A percentile compares a stretch with the other conserved stretches of the same genome.
Evolutionary conservation across 1,140 invertebrate species (phyloP).

Genomic region (Cherax quadricarinatus): DNA sequence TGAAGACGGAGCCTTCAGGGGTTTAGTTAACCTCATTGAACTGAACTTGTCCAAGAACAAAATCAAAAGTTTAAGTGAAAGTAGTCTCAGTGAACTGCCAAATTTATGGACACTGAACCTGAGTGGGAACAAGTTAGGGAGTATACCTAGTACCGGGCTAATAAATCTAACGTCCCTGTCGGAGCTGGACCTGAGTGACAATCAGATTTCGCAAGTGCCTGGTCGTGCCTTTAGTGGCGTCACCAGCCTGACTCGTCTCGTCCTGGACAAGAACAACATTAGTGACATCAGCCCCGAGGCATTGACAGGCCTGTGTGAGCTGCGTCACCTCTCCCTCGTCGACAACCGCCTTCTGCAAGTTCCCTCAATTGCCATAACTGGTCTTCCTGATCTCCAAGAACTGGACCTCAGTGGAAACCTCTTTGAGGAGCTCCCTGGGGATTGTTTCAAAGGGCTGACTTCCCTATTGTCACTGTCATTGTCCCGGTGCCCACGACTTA

Average conservation of each 20-base stretch:
- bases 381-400: constrained; percentile 85
- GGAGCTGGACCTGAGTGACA: constrained; percentile 69
- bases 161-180: constrained; percentile 72
- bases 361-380: constrained; percentile 81
- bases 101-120: constrained; percentile 74
- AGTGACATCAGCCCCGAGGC: constrained; percentile 79
- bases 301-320: constrained; percentile 85
- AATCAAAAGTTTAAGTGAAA: constrained; percentile 85
- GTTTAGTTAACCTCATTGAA: constrained; percentile 86
- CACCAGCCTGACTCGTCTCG: constrained; percentile 63
- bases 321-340: constrained; percentile 88
- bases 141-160: constrained; percentile 71
- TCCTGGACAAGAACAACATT: constrained; percentile 72
- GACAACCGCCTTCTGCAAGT: constrained; percentile 89
- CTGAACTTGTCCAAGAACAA: constrained; percentile 92
- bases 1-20: constrained; percentile 85
- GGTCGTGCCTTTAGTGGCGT: constrained; percentile 69
- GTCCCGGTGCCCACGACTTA: constrained; percentile 64
- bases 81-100: constrained; percentile 75
- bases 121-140: constrained; percentile 74
- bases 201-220: constrained; percentile 72
- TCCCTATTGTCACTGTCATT: constrained; percentile 49
- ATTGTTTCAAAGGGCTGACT: constrained; percentile 58
- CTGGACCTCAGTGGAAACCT: constrained; percentile 84
- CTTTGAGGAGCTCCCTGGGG: constrained; percentile 61